Conservation (phyloP, 1,140 invertebrate genomes). For the Hyles vespertilio region DNA sequence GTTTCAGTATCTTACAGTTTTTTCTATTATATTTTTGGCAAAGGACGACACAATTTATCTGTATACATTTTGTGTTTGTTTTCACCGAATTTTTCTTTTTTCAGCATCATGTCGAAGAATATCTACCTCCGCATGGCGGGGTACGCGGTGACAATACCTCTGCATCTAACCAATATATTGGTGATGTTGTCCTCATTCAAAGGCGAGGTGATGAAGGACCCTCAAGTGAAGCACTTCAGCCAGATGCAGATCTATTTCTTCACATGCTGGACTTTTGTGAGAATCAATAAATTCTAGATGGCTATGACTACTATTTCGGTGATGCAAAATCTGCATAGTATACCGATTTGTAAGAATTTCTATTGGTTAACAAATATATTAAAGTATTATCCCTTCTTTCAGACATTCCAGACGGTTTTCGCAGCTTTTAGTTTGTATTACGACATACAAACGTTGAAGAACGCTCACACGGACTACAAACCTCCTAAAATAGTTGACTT, state of each 20-base stretch:
- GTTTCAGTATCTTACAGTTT: too few relatives aligned
- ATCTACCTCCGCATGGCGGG: conserved; percentile 3
- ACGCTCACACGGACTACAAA: conserved; percentile 1
- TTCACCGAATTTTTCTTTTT: conserved; percentile 1
- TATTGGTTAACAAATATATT: too few relatives aligned
- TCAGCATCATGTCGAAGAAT: conserved; percentile 5
- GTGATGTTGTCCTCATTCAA: conserved; percentile 7
- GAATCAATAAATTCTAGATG: background rate
- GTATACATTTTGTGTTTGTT: too few relatives aligned
- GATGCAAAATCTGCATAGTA: too few relatives aligned
- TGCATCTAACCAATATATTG: background rate
- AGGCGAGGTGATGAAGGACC: conserved; percentile 11
- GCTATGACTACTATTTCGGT: too few relatives aligned
- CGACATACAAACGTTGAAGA: conserved; percentile 9
- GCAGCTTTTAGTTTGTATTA: conserved; percentile 7
- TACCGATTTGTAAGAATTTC: too few relatives aligned
- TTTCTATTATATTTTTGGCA: too few relatives aligned
- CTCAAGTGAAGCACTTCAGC: background rate
- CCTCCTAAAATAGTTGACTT: background rate
- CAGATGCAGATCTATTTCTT: conserved; percentile 9
- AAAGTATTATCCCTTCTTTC: conserved; percentile 1
- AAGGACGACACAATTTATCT: too few relatives aligned
- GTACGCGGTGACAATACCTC: background rate
- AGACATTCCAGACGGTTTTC: conserved; percentile 12
- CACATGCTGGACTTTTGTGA: conserved; percentile 17